Evolutionary conservation across 2,888 invertebrate genomes (phyloP).

Genomic region (Pheosia tremula): DNA sequence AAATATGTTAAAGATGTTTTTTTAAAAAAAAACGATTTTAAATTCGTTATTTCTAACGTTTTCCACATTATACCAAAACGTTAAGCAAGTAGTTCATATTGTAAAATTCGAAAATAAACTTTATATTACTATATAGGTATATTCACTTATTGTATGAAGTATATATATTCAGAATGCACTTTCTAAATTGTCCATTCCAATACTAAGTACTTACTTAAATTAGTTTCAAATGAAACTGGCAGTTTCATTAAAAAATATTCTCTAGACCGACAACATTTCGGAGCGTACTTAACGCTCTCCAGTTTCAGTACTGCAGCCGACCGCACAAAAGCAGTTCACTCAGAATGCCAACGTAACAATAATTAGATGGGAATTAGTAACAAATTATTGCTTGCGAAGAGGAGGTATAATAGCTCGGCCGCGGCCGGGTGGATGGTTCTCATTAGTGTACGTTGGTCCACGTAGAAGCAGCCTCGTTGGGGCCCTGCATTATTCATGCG

Average conservation of each 20-base stretch:
- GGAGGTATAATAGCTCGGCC: constrained; percentile 67
- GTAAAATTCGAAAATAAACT: too few relatives aligned
- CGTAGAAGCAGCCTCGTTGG: constrained; percentile 62
- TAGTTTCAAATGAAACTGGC: not conserved
- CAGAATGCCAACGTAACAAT: constrained; percentile 57
- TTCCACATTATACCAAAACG: not conserved
- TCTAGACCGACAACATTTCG: not conserved
- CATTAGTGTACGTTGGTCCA: constrained; percentile 74
- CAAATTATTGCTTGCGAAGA: constrained; percentile 76
- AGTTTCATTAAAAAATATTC: constrained; percentile 4
- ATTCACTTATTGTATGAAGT: too few relatives aligned
- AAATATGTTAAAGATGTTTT: too few relatives aligned
- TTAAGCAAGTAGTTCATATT: not conserved
- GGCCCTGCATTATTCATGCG: constrained; percentile 81
- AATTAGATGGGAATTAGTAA: constrained; percentile 79
- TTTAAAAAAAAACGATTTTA: too few relatives aligned
- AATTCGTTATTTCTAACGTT: not conserved
- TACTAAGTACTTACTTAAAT: not conserved
- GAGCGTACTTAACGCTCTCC: constrained; percentile 14
- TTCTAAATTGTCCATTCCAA: not conserved
- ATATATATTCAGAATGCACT: too few relatives aligned
- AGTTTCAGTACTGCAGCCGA: constrained; percentile 33
- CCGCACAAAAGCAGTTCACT: constrained; percentile 47
- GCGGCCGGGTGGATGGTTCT: constrained; percentile 69
- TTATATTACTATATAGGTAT: too few relatives aligned